Evolutionary conservation across 2,888 invertebrate genomes (phyloP).

Genomic region (Nymphalis c-album): DNA sequence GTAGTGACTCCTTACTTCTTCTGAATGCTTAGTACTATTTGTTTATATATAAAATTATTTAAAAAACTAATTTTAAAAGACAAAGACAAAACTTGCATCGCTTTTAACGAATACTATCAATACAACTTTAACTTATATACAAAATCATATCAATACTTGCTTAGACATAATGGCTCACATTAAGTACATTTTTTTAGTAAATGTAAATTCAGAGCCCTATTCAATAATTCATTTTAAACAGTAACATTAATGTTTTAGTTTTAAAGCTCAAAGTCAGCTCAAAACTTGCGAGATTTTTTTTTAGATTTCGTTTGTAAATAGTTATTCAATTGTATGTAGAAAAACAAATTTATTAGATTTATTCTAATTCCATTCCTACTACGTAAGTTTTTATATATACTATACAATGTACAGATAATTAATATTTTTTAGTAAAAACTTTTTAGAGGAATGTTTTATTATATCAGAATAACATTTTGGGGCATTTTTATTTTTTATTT

Average conservation of each 20-base stretch:
- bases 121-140: conserved; percentile 14
- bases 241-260: conserved; percentile 56
- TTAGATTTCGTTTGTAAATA: conserved; percentile 57
- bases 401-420: conserved; percentile 55
- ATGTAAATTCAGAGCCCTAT: conserved; percentile 42
- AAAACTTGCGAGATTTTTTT: conserved; percentile 51
- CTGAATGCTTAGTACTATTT: neutral
- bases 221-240: conserved; percentile 36
- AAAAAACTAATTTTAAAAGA: neutral
- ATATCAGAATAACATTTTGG: conserved; percentile 12
- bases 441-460: conserved; percentile 41
- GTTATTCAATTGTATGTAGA: conserved; percentile 47
- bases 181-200: conserved; percentile 54
- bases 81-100: neutral
- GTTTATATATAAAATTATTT: neutral
- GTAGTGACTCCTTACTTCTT: neutral
- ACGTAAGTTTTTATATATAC: conserved; percentile 60
- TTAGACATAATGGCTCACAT: conserved; percentile 43
- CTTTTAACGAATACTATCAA: neutral
- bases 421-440: conserved; percentile 47
- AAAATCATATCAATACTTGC: conserved; percentile 29
- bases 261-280: conserved; percentile 80
- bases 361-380: conserved; percentile 67
- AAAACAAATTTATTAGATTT: conserved; percentile 45
- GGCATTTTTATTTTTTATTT: conserved; percentile 21